Conservation (phyloP, 2,113 vertebrate species). For the Campylomormyrus tamandua region DNA sequence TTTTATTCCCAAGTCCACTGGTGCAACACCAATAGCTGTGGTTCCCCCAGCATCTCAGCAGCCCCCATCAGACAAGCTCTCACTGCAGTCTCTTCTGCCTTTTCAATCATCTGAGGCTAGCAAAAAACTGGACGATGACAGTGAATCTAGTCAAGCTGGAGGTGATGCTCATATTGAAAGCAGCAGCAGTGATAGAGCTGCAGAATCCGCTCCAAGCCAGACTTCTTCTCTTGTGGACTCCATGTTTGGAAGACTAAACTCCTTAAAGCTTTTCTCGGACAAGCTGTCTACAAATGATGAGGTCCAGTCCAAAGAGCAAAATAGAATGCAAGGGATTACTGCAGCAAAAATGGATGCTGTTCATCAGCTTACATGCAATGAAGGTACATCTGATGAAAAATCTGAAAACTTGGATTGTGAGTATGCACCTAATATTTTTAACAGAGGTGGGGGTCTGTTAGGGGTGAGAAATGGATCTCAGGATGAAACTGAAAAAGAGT, state of each 20-base stretch:
- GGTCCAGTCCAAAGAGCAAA: constrained; percentile 18
- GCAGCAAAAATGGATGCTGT: constrained; percentile 35
- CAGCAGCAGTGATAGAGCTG: constrained; percentile 19
- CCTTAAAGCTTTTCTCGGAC: constrained; percentile 64
- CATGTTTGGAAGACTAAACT: constrained; percentile 70
- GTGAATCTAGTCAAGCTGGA: background rate
- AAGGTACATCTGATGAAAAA: constrained; percentile 23
- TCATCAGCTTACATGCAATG: constrained; percentile 23
- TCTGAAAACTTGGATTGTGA: constrained; percentile 33
- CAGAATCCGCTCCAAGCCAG: constrained; percentile 38
- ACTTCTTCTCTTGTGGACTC: constrained; percentile 68
- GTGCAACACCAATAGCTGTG: constrained; percentile 50
- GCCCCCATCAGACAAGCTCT: constrained; percentile 52
- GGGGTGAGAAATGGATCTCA: constrained; percentile 50
- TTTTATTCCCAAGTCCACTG: constrained; percentile 53
- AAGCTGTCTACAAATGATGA: constrained; percentile 26
- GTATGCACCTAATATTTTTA: constrained; percentile 33
- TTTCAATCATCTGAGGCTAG: constrained; percentile 47
- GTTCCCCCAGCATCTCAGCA: constrained; percentile 52
- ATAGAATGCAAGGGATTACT: constrained; percentile 34
- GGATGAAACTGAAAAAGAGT: constrained; percentile 61
- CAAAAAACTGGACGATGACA: constrained; percentile 32
- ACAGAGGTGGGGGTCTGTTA: constrained; percentile 36
- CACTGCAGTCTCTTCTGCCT: constrained; percentile 55
- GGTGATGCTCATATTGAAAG: constrained; percentile 17